Base-by-base conservation (phyloP, 2,888 invertebrate genomes). In the Andrena praecox region DNA sequence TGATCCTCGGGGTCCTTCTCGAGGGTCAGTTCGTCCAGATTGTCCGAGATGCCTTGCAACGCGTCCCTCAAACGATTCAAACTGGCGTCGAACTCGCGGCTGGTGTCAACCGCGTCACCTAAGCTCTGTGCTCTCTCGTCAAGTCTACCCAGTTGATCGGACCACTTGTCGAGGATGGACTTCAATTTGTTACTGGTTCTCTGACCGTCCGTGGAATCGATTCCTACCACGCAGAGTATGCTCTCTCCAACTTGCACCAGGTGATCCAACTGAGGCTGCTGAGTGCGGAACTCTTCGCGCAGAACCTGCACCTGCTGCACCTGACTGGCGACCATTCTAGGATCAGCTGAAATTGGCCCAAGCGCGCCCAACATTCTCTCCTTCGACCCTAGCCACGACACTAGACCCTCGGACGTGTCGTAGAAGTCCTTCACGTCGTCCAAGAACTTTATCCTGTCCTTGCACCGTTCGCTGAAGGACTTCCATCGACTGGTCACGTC, bases 321-420 rank as follows among this genome's bases (percentile, higher is more conserved):
- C 95, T 99, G 99, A 52, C 98, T 98, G 92, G 98, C 97, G 2
- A 99, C 98, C 97, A 99, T 98, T 73, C 98, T 95, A 0, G 99
- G 98, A 94, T 99, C 99, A 0, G 98, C 98, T 0, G 99, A 98
- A 90, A 99, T 98, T 0, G 99, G 99, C 24, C 99, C 99, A 0
- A 99, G 95, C 0, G 99, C 99, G 0, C 97, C 96, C 94, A 99
- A 95, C 99, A 99, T 99, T 89, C 98, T 97, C 91, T 99, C 99
- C 94, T 99, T 99, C 87, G 98, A 97, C 35, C 96, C 96, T 62
- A 99, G 95, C 99, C 99, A 99, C 75, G 96, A 96, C 7, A 96
- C 96, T 76, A 99, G 95, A 86, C 96, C 97, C 92, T 97, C 97
- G 92, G 98, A 97, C 0, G 97, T 97, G 91, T 99, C 99, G 89